These are phyloP conservation scores for Agelastica alni DNA, from an alignment of 2,888 invertebrate genomes.

Conservation along the genomic window DNA sequence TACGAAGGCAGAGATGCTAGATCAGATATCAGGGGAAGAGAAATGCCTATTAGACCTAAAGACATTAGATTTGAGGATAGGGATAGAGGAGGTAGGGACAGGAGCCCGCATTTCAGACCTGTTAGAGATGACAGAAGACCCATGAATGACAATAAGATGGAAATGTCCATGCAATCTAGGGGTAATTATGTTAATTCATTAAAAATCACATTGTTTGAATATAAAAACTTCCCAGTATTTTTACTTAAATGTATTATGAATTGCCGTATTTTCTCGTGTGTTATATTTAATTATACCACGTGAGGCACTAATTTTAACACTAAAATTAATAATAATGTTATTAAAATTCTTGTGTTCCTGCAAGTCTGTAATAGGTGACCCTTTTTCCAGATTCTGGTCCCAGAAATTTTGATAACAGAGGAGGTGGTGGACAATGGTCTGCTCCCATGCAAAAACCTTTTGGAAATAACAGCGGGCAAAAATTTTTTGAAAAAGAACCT, in stretches of 20 bases:
- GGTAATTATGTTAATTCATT: no score
- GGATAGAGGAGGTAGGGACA: slow-evolving; percentile 43
- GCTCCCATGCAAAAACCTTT: slow-evolving; percentile 33
- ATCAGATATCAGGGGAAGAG: slow-evolving; percentile 6
- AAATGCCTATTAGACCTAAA: slow-evolving; percentile 36
- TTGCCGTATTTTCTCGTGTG: no score
- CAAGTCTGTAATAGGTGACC: no score
- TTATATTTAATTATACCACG: no score
- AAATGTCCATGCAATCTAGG: slow-evolving; percentile 42
- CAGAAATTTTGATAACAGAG: slow-evolving; percentile 41
- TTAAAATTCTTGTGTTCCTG: no score
- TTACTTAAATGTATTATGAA: no score
- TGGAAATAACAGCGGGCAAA: slow-evolving; percentile 29
- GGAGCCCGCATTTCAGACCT: slow-evolving; percentile 49
- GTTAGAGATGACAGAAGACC: slow-evolving; percentile 44
- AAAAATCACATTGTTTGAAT: no score
- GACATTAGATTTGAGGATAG: slow-evolving; percentile 47
- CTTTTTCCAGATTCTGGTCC: slow-evolving; percentile 40
- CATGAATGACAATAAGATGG: slow-evolving; percentile 41
- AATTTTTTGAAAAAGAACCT: slow-evolving; percentile 38
- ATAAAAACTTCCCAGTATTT: no score
- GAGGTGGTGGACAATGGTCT: slow-evolving; percentile 39
- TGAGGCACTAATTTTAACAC: no score
- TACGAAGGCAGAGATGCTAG: slow-evolving; percentile 41
- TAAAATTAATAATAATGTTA: no score